These are phyloP conservation scores for Heteropelma amictum DNA, from an alignment of 2,888 invertebrate genomes.

Conservation along the genomic window DNA sequence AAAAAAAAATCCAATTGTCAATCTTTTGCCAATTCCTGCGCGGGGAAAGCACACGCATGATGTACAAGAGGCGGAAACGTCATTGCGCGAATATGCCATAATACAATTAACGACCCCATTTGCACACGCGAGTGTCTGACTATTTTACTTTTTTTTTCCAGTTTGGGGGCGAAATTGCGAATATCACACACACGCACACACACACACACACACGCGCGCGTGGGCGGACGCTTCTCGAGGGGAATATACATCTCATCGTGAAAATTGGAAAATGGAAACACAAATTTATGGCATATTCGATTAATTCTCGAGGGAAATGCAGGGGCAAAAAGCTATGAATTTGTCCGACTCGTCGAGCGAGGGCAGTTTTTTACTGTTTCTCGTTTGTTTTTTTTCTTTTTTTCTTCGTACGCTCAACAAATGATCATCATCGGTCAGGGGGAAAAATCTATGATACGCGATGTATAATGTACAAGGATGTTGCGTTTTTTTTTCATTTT, in stretches of 20 bases:
- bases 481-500: too few species aligned
- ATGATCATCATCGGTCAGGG: too few species aligned
- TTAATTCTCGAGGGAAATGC: conserved; percentile 26
- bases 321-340: conserved; percentile 19
- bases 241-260: conserved; percentile 5
- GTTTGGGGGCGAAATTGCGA: too few species aligned
- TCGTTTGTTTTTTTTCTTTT: conserved; percentile 3
- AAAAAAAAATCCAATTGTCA: too few species aligned
- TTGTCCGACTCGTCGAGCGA: conserved; percentile 11
- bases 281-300: conserved; percentile 31
- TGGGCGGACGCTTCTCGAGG: conserved; percentile 10
- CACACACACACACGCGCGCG: too few species aligned
- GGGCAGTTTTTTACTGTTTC: too few species aligned
- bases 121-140: neutral
- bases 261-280: conserved; percentile 15
- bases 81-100: conserved; percentile 37
- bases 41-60: too few species aligned
- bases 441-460: too few species aligned
- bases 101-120: conserved; percentile 33
- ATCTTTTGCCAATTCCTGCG: too few species aligned
- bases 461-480: conserved; percentile 7
- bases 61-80: too few species aligned
- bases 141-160: too few species aligned
- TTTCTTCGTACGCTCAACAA: conserved; percentile 10
- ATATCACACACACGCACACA: too few species aligned